A percentile compares a stretch with the other conserved stretches of the same genome.
phyloP scores from a whole-genome alignment of 2,797 vertebrate species.

The Pseudotriccus pelzelni region DNA sequence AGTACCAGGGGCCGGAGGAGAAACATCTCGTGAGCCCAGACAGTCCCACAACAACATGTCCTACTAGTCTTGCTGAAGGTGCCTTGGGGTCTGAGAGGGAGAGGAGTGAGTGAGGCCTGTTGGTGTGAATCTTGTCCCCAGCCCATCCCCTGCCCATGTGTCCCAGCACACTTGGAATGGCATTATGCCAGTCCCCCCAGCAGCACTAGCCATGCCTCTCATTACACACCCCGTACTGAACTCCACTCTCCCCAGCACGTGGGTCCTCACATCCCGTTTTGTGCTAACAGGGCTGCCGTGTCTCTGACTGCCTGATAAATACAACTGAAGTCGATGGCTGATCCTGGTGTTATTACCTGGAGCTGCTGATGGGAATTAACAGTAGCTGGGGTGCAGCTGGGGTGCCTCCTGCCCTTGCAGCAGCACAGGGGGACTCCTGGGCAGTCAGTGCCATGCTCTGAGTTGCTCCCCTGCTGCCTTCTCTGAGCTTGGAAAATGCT shows the following conservation, averaged over 20 bases:
- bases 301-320: conserved; percentile 59
- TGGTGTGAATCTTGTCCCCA: not conserved
- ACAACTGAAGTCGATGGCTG: conserved; percentile 54
- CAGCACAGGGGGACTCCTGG: not conserved
- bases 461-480: fast-evolving
- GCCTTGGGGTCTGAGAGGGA: not conserved
- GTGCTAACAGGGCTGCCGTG: not conserved
- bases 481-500: not conserved
- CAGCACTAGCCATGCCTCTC: not conserved
- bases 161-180: not conserved
- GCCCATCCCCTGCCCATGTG: not conserved
- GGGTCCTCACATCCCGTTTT: not conserved
- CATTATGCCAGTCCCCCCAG: not conserved
- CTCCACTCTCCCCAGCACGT: not conserved
- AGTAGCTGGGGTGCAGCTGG: not conserved
- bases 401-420: not conserved
- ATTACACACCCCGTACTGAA: fast-evolving
- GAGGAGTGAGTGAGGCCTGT: not conserved
- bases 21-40: fast-evolving
- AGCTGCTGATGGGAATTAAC: not conserved
- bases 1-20: not conserved
- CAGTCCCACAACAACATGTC: not conserved
- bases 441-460: not conserved
- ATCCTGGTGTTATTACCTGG: not conserved
- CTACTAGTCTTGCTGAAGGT: not conserved